phyloP scores from a whole-genome alignment of 64 coral and sea anemone genomes.

The Actinia tenebrosa region DNA sequence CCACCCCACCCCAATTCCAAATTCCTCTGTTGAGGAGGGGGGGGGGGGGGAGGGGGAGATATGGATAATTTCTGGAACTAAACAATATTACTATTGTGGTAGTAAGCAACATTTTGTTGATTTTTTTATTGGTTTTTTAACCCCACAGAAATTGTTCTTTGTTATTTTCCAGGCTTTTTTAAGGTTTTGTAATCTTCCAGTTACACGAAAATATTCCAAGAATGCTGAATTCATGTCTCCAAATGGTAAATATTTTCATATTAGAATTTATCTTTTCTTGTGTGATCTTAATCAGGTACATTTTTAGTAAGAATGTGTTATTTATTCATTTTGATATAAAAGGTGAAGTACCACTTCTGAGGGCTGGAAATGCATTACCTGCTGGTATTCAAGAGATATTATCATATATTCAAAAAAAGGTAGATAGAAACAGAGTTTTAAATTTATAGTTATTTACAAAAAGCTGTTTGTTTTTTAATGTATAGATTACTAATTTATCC shows the following conservation, averaged over 20 bases:
- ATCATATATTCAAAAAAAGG: slow-evolving; percentile 40
- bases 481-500: no score
- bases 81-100: no score
- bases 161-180: slow-evolving; percentile 45
- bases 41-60: no score
- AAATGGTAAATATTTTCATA: slow-evolving; percentile 37
- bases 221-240: slow-evolving; percentile 94
- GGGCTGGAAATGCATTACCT: slow-evolving; percentile 21
- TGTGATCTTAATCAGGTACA: neutral
- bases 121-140: neutral
- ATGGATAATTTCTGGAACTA: no score
- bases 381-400: slow-evolving; percentile 31
- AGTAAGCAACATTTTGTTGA: no score
- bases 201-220: slow-evolving; percentile 36
- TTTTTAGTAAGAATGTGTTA: neutral
- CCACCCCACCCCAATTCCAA: no score
- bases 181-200: slow-evolving; percentile 55
- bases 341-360: slow-evolving; percentile 55
- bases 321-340: slow-evolving; percentile 14
- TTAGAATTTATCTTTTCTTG: neutral
- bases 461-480: no score
- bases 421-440: neutral
- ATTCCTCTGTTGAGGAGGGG: no score
- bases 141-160: neutral
- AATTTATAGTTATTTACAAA: neutral